Conservation (phyloP, 2,113 vertebrate genomes). For the Istiophorus platypterus region DNA sequence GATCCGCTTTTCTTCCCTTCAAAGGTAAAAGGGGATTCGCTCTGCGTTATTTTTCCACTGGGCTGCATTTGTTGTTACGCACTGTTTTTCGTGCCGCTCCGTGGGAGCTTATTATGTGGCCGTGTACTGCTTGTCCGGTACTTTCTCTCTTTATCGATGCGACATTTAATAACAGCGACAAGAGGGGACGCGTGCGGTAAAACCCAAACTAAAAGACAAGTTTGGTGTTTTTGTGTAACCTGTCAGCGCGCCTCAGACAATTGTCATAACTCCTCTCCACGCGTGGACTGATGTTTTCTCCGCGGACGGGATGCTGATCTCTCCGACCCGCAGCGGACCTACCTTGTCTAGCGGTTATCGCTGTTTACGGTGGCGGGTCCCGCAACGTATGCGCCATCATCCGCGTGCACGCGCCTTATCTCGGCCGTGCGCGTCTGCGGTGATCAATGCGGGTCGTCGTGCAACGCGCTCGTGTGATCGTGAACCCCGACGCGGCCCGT, state of each 20-base stretch:
- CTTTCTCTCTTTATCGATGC: conserved; percentile 1
- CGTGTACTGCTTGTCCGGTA: not conserved
- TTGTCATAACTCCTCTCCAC: not conserved
- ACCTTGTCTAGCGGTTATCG: conserved; percentile 45
- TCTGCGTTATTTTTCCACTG: conserved; percentile 39
- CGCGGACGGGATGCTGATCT: conserved; percentile 42
- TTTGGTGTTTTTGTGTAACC: not conserved
- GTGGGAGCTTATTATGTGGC: not conserved
- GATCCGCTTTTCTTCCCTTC: conserved; percentile 73
- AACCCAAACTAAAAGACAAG: conserved; percentile 3
- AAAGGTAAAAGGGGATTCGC: conserved; percentile 79
- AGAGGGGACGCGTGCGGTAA: not conserved
- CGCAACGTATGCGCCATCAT: conserved; percentile 71
- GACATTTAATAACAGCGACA: conserved; percentile 34
- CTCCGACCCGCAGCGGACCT: conserved; percentile 40
- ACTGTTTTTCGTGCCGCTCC: conserved; percentile 16
- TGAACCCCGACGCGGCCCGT: conserved; percentile 24
- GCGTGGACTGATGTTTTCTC: conserved; percentile 21
- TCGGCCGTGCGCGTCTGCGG: conserved; percentile 30
- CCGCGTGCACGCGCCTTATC: conserved; percentile 39
- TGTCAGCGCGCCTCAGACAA: not conserved
- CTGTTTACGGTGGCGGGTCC: conserved; percentile 55
- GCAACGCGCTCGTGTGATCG: conserved; percentile 48
- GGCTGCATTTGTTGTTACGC: conserved; percentile 53
- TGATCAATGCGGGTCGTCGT: conserved; percentile 57